Conservation (phyloP, 1,140 invertebrate genomes). For the Wiebesia pumilae region DNA sequence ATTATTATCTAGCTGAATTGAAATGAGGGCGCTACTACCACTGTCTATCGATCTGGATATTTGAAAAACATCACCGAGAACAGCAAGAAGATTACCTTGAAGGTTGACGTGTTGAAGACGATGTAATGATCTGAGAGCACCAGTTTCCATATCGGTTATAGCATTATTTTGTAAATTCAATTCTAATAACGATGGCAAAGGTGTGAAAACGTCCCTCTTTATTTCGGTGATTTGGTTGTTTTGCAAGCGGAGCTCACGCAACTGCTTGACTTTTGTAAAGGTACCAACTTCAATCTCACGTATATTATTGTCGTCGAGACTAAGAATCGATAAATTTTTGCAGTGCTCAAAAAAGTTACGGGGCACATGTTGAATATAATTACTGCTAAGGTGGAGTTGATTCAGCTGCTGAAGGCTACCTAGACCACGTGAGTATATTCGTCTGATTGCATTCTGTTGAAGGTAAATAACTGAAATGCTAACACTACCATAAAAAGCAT, state of each 20-base stretch:
- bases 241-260: slow-evolving; percentile 89
- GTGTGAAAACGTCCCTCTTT: slow-evolving; percentile 86
- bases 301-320: slow-evolving; percentile 93
- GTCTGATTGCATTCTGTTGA: slow-evolving; percentile 84
- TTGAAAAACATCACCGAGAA: slow-evolving; percentile 87
- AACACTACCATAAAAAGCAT: slow-evolving; percentile 86
- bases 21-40: slow-evolving; percentile 80
- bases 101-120: slow-evolving; percentile 91
- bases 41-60: slow-evolving; percentile 62
- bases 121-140: slow-evolving; percentile 86
- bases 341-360: slow-evolving; percentile 84
- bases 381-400: slow-evolving; percentile 89
- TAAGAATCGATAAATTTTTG: slow-evolving; percentile 86
- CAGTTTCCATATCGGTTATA: slow-evolving; percentile 87
- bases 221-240: slow-evolving; percentile 87
- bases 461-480: slow-evolving; percentile 89
- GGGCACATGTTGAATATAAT: slow-evolving; percentile 87
- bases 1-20: slow-evolving; percentile 91
- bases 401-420: slow-evolving; percentile 83
- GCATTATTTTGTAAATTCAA: slow-evolving; percentile 91
- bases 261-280: slow-evolving; percentile 82
- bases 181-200: slow-evolving; percentile 86
- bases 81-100: slow-evolving; percentile 87
- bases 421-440: slow-evolving; percentile 84
- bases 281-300: slow-evolving; percentile 85